Base-by-base conservation (phyloP, 1,140 invertebrate genomes). In the Laupala kohalensis region DNA sequence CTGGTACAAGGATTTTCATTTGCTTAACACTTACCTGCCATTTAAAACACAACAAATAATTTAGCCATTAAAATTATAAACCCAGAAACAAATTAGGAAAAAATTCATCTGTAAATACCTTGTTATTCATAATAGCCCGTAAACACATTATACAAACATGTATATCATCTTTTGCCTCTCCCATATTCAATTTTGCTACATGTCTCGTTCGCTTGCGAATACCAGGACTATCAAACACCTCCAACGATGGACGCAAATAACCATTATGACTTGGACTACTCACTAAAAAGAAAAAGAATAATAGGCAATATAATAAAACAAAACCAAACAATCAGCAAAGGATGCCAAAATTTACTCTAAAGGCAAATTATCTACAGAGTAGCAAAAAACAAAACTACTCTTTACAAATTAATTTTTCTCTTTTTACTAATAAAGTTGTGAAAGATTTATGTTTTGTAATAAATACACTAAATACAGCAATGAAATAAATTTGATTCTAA, bases 111-210 rank as follows among this genome's bases (percentile, higher is more conserved):
- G 23, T 28, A 23, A 27, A 79, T 83, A 94, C 93, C 87, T 98
- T 99, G 80, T 99, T 99, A 83, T 99, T 99, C 97, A 99, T 99
- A 77, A 99, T 99, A 69, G 97, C 97, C 29, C 97, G 86, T 84
- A 99, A 89, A 83, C 97, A 99, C 89, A 98, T 93, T 76, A 99
- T 98, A 84, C 96, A 98, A 70, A 99, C 95, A 82, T 99, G 97
- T 75, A 99, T 97, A 80, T 99, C 97, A 81, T 99, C 97, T 74
- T 96, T 95, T 63, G 95, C 92, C 77, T 98, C 95, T 63, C 96
- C 97, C 93, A 98, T 97, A 79, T 97, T 97, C 29, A 98, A 84
- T 78, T 93, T 89, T 25, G 92, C 91, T 12, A 94, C 92, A 80
- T 95, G 93, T 71, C 92, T 85, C 4, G 91, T 92, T 71, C 92